Evolutionary conservation across 2,888 invertebrate genomes (phyloP), one percentile per base, ranked within the genome.

Genomic region (Beris morrisii): DNA sequence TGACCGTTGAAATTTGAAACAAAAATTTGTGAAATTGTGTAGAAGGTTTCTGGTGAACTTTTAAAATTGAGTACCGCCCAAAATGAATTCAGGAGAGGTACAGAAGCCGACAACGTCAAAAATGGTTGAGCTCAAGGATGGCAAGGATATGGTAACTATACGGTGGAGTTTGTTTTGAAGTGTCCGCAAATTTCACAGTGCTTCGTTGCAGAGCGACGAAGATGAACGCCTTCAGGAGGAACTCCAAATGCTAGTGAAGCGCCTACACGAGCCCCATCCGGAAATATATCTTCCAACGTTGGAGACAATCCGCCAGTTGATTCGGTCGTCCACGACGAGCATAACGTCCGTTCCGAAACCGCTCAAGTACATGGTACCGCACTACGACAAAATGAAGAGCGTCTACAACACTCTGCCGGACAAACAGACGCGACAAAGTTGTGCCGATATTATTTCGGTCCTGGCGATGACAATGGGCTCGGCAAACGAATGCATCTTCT

Each of bases 341-440:
- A 97, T 97, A 95, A 97, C 97, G 0, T 95, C 95, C 63, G 97
- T 97, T 4, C 97, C 97, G 0, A 97, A 97, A 79, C 97, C 97
- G 0, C 79, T 97, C 65, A 97, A 97, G 79, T 96, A 95, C 78
- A 84, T 97, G 76, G 85, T 92, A 59, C 88, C 88, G 56, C 93
- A 95, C 78, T 96, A 93, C 79, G 88, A 87, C 50, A 85, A 87
- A 3, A 83, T 97, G 76, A 95, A 95, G 78, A 81, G 85, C 68
- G 87, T 92, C 4, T 88, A 92, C 82, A 88, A 89, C 61, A 91
- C 89, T 72, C 88, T 95, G 68, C 81, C 79, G 9, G 88, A 91
- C 74, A 76, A 82, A 9, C 85, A 87, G 70, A 87, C 88, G 45
- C 91, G 91, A 79, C 89, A 91, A 73, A 13, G 28, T 7, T 93